Conservation (phyloP, 2,113 vertebrate species). For the Pygoscelis adeliae region DNA sequence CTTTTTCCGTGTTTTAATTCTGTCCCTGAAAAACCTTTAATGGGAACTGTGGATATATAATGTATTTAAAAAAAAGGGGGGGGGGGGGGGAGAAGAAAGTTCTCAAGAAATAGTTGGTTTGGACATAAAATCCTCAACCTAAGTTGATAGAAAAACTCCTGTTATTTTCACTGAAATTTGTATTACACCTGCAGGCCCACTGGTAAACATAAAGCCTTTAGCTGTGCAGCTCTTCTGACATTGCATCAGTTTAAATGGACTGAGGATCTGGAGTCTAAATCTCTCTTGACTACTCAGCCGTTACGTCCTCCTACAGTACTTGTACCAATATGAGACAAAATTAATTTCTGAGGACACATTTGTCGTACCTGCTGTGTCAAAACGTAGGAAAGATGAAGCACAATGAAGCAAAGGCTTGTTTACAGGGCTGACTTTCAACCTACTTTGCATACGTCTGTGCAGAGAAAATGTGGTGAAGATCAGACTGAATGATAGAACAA, state of each 20-base stretch:
- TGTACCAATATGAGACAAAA: not conserved
- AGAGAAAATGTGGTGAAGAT: not conserved
- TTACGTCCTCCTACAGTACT: not conserved
- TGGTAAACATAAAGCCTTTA: not conserved
- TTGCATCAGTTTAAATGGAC: not conserved
- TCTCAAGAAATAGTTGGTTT: not conserved
- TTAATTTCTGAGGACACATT: not conserved
- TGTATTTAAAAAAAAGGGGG: fast-evolving
- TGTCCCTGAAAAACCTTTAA: not conserved
- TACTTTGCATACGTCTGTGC: not conserved
- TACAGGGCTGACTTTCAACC: not conserved
- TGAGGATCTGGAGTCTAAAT: not conserved
- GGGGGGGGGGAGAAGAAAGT: not conserved
- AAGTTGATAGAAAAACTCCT: not conserved
- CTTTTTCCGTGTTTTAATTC: not conserved
- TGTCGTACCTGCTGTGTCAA: not conserved
- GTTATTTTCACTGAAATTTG: not conserved
- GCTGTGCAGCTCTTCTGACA: not conserved
- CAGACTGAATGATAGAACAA: not conserved
- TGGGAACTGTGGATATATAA: not conserved
- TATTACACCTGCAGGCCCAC: not conserved
- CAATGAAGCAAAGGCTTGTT: not conserved
- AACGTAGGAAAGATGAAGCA: not conserved
- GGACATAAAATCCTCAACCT: not conserved
- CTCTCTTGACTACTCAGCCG: not conserved